A percentile compares a stretch with the other conserved stretches of the same genome.
Evolutionary conservation across 1,140 invertebrate genomes (phyloP).

Genomic region (Caligus rogercresseyi): DNA sequence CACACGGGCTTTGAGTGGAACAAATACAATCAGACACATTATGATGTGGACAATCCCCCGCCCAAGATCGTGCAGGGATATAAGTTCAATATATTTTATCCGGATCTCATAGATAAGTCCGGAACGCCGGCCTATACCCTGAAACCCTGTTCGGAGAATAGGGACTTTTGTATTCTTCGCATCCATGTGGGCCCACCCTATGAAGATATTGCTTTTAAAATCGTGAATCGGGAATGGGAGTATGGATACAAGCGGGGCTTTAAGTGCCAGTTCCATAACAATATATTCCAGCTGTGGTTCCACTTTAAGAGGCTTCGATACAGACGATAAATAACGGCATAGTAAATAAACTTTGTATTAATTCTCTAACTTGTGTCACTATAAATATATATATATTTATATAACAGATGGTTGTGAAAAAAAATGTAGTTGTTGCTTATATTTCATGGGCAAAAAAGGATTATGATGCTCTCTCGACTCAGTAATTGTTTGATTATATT

Average conservation of each 20-base stretch:
- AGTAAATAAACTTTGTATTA: too few species aligned
- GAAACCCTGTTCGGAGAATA: constrained; percentile 73
- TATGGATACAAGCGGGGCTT: constrained; percentile 96
- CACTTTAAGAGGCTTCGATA: constrained; percentile 96
- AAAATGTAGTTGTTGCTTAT: too few species aligned
- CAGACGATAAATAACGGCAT: constrained; percentile 58
- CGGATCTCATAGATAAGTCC: constrained; percentile 89
- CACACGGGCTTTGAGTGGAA: constrained; percentile 91
- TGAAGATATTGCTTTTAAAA: constrained; percentile 99
- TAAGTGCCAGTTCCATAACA: constrained; percentile 95
- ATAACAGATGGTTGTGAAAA: too few species aligned
- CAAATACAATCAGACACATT: constrained; percentile 99
- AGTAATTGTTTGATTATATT: too few species aligned
- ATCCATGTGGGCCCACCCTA: constrained; percentile 96
- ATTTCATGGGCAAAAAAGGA: too few species aligned
- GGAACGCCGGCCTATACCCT: constrained; percentile 84
- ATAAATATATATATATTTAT: too few species aligned
- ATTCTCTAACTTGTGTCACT: too few species aligned
- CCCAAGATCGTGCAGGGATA: constrained; percentile 99
- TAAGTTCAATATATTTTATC: constrained; percentile 99
- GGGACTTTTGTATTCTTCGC: constrained; percentile 81
- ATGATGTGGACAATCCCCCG: constrained; percentile 99
- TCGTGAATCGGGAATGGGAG: constrained; percentile 97
- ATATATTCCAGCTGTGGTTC: constrained; percentile 98
- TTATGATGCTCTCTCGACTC: too few species aligned